These are phyloP conservation scores for Mesembrinibis cayennensis DNA, from an alignment of 2,113 vertebrate species.

Conservation along the genomic window DNA sequence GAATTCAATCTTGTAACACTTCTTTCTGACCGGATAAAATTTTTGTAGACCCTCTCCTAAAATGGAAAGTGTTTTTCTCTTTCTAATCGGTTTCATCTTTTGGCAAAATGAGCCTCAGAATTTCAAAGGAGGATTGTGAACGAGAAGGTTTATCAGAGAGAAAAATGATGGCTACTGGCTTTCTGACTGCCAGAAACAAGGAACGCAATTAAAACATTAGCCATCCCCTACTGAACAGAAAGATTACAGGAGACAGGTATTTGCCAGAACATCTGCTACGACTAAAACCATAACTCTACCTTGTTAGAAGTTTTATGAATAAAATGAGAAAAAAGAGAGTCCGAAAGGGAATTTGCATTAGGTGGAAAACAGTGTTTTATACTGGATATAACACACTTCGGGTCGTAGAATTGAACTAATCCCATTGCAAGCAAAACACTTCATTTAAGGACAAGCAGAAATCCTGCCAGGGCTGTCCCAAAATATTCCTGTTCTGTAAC, in stretches of 20 bases:
- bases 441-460: not conserved
- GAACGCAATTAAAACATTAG: not conserved
- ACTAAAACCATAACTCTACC: not conserved
- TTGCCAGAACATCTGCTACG: not conserved
- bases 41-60: not conserved
- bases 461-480: not conserved
- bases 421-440: not conserved
- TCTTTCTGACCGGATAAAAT: not conserved
- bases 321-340: not conserved
- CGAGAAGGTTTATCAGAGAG: not conserved
- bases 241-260: not conserved
- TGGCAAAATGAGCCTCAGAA: not conserved
- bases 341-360: not conserved
- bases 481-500: not conserved
- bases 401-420: not conserved
- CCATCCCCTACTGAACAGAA: not conserved
- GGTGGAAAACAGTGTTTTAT: not conserved
- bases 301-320: not conserved
- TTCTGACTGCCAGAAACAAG: not conserved
- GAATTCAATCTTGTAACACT: constrained; percentile 39
- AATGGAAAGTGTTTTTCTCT: not conserved
- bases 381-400: not conserved
- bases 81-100: not conserved
- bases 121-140: not conserved
- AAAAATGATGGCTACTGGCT: not conserved